These are phyloP conservation scores for Campoplex nolae DNA, from an alignment of 2,888 invertebrate genomes.

Conservation along the genomic window DNA sequence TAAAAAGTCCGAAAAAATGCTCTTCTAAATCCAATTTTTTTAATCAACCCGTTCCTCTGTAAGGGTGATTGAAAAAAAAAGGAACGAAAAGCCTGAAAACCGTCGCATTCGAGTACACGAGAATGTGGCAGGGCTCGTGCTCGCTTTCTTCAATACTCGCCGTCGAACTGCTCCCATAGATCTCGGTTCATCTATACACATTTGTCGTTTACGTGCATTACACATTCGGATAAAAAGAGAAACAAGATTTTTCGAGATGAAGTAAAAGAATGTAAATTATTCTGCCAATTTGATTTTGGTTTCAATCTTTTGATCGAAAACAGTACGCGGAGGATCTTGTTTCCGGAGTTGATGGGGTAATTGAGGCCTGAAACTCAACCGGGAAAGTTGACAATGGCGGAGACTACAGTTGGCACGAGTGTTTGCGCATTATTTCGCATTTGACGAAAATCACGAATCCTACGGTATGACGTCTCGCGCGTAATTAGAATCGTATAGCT, in stretches of 20 bases:
- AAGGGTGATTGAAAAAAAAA: no score
- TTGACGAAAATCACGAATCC: slow-evolving; percentile 32
- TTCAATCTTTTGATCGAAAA: background rate
- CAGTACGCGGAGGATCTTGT: background rate
- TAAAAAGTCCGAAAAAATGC: no score
- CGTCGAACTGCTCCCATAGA: no score
- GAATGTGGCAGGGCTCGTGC: no score
- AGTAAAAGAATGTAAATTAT: background rate
- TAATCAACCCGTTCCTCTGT: no score
- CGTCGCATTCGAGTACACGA: no score
- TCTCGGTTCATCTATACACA: no score
- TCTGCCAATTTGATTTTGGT: background rate
- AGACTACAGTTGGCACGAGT: slow-evolving; percentile 9
- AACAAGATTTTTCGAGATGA: background rate
- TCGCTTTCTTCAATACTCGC: no score
- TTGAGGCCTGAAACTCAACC: background rate
- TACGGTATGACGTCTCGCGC: slow-evolving; percentile 29
- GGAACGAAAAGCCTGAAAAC: no score
- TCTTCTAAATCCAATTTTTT: no score
- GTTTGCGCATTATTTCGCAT: slow-evolving; percentile 38
- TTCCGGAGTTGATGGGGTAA: slow-evolving; percentile 32
- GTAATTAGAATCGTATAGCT: slow-evolving; percentile 64
- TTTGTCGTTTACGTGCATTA: background rate
- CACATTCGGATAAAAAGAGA: background rate
- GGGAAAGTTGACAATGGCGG: slow-evolving; percentile 3